Evolutionary conservation across 2,888 invertebrate genomes (phyloP).

Genomic region (Trilocha varians): DNA sequence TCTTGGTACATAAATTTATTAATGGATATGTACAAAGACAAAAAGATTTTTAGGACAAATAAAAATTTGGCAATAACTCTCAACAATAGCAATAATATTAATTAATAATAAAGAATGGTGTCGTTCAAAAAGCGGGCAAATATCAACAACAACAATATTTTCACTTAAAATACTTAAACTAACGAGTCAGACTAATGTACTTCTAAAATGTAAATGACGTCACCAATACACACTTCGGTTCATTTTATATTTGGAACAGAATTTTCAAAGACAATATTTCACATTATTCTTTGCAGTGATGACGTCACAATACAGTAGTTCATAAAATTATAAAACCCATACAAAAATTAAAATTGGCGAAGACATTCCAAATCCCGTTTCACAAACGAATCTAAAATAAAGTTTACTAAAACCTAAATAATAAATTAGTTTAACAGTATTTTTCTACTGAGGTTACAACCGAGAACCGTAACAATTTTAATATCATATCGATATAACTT

Average conservation of each 20-base stretch:
- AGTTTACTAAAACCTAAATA: conserved; percentile 48
- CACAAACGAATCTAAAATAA: conserved; percentile 43
- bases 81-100: conserved; percentile 64
- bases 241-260: too few relatives aligned
- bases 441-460: conserved; percentile 39
- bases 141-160: conserved; percentile 57
- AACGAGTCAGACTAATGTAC: conserved; percentile 27
- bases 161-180: conserved; percentile 34
- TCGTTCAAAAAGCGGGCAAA: conserved; percentile 53
- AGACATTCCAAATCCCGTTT: conserved; percentile 36
- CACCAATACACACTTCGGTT: conserved; percentile 17
- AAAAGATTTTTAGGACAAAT: conserved; percentile 61
- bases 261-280: too few relatives aligned
- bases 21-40: conserved; percentile 70
- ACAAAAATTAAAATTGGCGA: conserved; percentile 33
- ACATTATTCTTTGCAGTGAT: conserved; percentile 13
- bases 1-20: conserved; percentile 68
- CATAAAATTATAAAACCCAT: conserved; percentile 30
- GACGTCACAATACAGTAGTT: conserved; percentile 23
- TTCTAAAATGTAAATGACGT: conserved; percentile 25
- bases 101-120: conserved; percentile 37
- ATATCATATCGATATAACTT: conserved; percentile 64
- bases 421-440: conserved; percentile 50
- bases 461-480: conserved; percentile 64
- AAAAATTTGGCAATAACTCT: conserved; percentile 67